A percentile compares a stretch with the other conserved stretches of the same genome.
These are phyloP conservation scores for Calosoma granatense DNA, from an alignment of 1,140 invertebrate genomes.

Conservation along the genomic window DNA sequence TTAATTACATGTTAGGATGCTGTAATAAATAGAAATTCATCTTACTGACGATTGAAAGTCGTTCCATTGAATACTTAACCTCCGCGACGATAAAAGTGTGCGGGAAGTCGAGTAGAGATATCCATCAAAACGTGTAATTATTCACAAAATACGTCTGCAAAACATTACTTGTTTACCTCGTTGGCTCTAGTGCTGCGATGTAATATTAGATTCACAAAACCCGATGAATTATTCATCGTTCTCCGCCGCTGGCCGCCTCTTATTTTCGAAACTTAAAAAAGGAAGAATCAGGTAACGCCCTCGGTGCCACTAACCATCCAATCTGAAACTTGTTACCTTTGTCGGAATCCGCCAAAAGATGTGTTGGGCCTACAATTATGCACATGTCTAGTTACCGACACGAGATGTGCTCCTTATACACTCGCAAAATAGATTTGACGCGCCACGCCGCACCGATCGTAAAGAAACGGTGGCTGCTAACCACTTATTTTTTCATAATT, in stretches of 20 bases:
- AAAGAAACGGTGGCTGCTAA: not conserved
- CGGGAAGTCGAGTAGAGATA: too few species aligned
- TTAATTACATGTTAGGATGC: too few species aligned
- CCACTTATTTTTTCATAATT: too few species aligned
- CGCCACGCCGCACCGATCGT: not conserved
- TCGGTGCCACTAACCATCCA: not conserved
- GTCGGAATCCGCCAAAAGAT: not conserved
- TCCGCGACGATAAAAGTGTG: too few species aligned
- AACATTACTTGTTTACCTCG: not conserved
- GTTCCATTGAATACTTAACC: too few species aligned
- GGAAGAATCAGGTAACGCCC: not conserved
- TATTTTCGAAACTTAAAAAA: slow-evolving; percentile 1
- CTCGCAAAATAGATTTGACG: not conserved
- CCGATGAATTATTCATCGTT: not conserved
- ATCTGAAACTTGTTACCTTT: slow-evolving; percentile 1
- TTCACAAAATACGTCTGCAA: not conserved
- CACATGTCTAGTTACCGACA: not conserved
- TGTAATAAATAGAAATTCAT: too few species aligned
- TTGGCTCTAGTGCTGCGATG: not conserved
- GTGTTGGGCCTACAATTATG: not conserved
- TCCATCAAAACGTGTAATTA: too few species aligned
- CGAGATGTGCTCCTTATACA: not conserved
- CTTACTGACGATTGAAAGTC: too few species aligned
- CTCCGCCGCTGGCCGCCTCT: not conserved
- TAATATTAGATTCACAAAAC: not conserved